Conservation (phyloP, 1,140 invertebrate genomes). For the Carposina sasakii region DNA sequence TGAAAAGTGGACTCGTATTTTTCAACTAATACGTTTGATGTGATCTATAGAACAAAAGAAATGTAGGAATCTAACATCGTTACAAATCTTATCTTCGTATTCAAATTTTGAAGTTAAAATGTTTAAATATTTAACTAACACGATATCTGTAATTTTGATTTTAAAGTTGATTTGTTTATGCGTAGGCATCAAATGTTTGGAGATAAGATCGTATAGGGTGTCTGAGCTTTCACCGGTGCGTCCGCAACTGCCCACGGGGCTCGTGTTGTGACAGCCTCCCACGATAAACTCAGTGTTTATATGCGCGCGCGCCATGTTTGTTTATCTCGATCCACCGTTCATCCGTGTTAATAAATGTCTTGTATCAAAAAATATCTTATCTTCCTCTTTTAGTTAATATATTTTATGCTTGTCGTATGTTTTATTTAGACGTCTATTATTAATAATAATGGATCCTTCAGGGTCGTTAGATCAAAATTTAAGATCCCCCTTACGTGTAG, state of each 20-base stretch:
- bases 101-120: too few relatives aligned
- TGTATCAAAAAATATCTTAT: constrained; percentile 52
- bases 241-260: constrained; percentile 49
- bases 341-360: constrained; percentile 67
- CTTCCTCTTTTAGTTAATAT: constrained; percentile 44
- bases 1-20: constrained; percentile 12
- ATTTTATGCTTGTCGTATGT: constrained; percentile 53
- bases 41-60: too few relatives aligned
- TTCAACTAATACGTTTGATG: too few relatives aligned
- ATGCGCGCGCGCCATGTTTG: constrained; percentile 67
- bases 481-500: constrained; percentile 56
- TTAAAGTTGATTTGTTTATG: too few relatives aligned
- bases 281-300: constrained; percentile 67
- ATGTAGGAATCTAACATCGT: too few relatives aligned
- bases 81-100: too few relatives aligned
- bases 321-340: constrained; percentile 63
- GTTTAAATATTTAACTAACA: too few relatives aligned
- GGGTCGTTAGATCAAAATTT: constrained; percentile 66
- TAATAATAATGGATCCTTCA: constrained; percentile 67
- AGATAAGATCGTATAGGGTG: constrained; percentile 53
- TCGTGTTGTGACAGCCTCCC: constrained; percentile 69
- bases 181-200: constrained; percentile 57
- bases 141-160: too few relatives aligned
- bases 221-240: constrained; percentile 60
- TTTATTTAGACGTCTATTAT: constrained; percentile 71